Percentiles rank a stretch among this genome's conserved stretches.
phyloP scores from a whole-genome alignment of 64 coral and sea anemone species.

The Montipora capricornis region DNA sequence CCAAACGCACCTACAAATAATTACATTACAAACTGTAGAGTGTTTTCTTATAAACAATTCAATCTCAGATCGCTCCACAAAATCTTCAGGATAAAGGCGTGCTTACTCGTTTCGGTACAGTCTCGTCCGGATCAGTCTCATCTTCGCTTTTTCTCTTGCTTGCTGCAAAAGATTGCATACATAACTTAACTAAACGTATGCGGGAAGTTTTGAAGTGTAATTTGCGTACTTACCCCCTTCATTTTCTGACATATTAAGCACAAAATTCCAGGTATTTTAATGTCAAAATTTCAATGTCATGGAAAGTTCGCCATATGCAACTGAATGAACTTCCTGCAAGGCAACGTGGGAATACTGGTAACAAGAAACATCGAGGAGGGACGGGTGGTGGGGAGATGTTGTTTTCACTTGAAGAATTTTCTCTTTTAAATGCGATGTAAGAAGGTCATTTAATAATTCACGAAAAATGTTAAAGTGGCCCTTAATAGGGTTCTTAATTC shows the following conservation, averaged over 20 bases:
- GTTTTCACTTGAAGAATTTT: neutral
- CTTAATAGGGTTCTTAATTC: no score
- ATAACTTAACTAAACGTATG: neutral
- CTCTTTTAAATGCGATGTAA: neutral
- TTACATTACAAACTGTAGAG: neutral
- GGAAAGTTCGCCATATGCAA: conserved; percentile 44
- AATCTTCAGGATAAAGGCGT: neutral
- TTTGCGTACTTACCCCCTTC: conserved; percentile 79
- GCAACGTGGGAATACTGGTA: conserved; percentile 10
- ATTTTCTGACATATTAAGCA: conserved; percentile 76
- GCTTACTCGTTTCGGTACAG: conserved; percentile 83
- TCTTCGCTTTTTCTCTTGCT: conserved; percentile 63
- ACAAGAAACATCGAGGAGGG: neutral
- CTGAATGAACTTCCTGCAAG: conserved; percentile 4
- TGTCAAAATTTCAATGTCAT: neutral
- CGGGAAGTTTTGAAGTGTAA: neutral
- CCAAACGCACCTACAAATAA: conserved; percentile 35
- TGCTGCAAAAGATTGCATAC: conserved; percentile 49
- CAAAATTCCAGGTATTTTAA: conserved; percentile 4
- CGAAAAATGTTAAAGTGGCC: neutral
- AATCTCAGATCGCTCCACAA: neutral
- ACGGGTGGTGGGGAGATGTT: neutral
- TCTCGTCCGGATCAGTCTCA: conserved; percentile 31
- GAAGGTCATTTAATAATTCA: neutral
- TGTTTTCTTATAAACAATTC: neutral